Percentiles rank a stretch among this genome's conserved stretches.
These are phyloP conservation scores for Xiphophorus hellerii DNA, from an alignment of 2,113 vertebrate genomes.

Conservation along the genomic window DNA sequence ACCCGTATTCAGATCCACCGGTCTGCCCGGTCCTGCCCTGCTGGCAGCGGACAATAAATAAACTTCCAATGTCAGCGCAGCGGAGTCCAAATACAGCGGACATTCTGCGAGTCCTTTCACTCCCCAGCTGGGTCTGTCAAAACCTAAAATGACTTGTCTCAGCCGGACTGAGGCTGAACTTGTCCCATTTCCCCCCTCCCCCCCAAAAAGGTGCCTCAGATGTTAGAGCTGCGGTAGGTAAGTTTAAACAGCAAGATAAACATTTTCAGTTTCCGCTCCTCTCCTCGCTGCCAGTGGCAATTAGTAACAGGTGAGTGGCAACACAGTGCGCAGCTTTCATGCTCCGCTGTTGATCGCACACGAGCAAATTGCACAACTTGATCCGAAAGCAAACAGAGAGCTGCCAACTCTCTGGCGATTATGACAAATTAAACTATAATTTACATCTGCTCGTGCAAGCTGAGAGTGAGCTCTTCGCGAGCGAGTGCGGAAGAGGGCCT, in stretches of 20 bases:
- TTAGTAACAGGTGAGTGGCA: conserved; percentile 65
- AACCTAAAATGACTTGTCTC: conserved; percentile 29
- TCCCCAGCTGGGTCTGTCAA: conserved; percentile 16
- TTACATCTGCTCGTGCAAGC: conserved; percentile 37
- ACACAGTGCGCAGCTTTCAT: conserved; percentile 36
- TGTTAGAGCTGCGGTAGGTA: conserved; percentile 58
- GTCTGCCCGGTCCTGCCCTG: background rate
- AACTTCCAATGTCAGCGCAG: background rate
- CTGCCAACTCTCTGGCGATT: conserved; percentile 29
- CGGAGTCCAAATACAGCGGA: background rate
- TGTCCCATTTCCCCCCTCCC: background rate
- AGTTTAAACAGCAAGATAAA: conserved; percentile 67
- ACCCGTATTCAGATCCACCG: background rate
- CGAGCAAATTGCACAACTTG: conserved; percentile 18
- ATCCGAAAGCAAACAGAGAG: conserved; percentile 31
- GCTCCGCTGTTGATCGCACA: conserved; percentile 27
- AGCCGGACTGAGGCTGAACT: conserved; percentile 15
- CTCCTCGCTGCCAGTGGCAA: conserved; percentile 49
- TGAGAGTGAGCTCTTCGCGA: conserved; percentile 18
- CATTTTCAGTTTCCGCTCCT: conserved; percentile 44
- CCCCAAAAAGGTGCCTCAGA: conserved; percentile 12
- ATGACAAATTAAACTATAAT: conserved; percentile 34
- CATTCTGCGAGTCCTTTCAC: background rate
- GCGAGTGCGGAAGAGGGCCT: conserved; percentile 28
- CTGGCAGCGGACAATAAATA: background rate